These are phyloP conservation scores for Acanthosepion esculentum DNA, from an alignment of 2,888 invertebrate species.

Conservation along the genomic window DNA sequence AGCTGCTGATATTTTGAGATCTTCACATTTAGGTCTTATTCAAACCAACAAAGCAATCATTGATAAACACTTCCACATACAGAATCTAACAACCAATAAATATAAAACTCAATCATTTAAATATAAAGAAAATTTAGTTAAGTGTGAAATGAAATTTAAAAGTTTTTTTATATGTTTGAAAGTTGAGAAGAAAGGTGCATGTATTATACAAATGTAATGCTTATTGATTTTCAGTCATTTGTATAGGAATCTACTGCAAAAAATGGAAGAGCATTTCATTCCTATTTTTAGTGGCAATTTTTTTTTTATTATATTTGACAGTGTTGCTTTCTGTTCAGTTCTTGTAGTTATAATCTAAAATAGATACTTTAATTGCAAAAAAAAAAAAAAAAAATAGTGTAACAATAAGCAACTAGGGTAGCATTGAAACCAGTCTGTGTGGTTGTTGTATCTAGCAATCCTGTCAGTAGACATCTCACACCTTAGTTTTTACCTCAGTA, in stretches of 20 bases:
- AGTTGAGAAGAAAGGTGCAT: not conserved
- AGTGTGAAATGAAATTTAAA: not conserved
- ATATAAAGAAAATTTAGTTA: not conserved
- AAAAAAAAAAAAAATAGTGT: not conserved
- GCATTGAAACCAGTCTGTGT: not conserved
- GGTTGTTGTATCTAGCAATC: not conserved
- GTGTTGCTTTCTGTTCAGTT: not conserved
- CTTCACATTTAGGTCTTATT: not conserved
- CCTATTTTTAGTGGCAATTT: not conserved
- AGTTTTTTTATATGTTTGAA: not conserved
- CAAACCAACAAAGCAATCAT: not conserved
- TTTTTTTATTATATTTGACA: not conserved
- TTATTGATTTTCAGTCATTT: not conserved
- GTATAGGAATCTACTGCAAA: not conserved
- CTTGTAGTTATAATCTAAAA: not conserved
- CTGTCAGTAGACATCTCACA: not conserved
- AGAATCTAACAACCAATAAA: not conserved
- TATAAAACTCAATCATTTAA: not conserved
- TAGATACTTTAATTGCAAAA: not conserved
- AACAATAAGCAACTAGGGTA: not conserved
- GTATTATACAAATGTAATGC: not conserved
- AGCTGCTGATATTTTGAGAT: not conserved
- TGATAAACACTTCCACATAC: not conserved
- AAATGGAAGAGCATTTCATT: not conserved
- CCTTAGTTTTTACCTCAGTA: not conserved